These are phyloP conservation scores for Platichthys flesus DNA, from an alignment of 2,113 vertebrate species.

Conservation along the genomic window DNA sequence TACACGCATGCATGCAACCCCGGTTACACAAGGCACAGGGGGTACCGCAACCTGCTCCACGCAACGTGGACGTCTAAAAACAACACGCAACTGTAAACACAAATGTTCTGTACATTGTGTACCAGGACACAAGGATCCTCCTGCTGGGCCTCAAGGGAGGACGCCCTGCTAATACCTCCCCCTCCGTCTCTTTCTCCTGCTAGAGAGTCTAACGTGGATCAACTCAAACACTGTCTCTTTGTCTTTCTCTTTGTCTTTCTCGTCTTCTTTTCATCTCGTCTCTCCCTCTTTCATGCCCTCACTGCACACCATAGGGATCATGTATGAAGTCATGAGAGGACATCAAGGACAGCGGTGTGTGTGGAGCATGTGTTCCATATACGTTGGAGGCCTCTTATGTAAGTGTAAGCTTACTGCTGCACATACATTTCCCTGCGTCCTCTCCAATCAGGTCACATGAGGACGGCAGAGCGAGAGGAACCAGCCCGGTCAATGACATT, in stretches of 20 bases:
- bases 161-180: slow-evolving; percentile 25
- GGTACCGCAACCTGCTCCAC: neutral
- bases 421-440: slow-evolving; percentile 64
- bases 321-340: slow-evolving; percentile 1
- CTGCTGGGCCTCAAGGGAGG: slow-evolving; percentile 21
- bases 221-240: neutral
- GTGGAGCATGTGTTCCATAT: slow-evolving; percentile 56
- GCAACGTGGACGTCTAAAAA: neutral
- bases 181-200: slow-evolving; percentile 4
- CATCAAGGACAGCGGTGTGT: slow-evolving; percentile 7
- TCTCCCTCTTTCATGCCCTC: slow-evolving; percentile 15
- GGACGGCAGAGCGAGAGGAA: slow-evolving; percentile 51
- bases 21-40: neutral
- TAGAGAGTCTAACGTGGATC: slow-evolving; percentile 46
- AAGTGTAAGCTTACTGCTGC: slow-evolving; percentile 54
- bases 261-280: neutral
- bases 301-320: slow-evolving; percentile 8
- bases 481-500: slow-evolving; percentile 20
- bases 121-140: slow-evolving; percentile 33
- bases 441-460: slow-evolving; percentile 76
- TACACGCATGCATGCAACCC: neutral
- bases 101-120: slow-evolving; percentile 25
- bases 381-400: slow-evolving; percentile 72
- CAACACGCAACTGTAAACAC: slow-evolving; percentile 3
- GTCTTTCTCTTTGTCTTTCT: slow-evolving; percentile 8